phyloP scores from a whole-genome alignment of 2,888 invertebrate genomes.

The Lypha dubia region DNA sequence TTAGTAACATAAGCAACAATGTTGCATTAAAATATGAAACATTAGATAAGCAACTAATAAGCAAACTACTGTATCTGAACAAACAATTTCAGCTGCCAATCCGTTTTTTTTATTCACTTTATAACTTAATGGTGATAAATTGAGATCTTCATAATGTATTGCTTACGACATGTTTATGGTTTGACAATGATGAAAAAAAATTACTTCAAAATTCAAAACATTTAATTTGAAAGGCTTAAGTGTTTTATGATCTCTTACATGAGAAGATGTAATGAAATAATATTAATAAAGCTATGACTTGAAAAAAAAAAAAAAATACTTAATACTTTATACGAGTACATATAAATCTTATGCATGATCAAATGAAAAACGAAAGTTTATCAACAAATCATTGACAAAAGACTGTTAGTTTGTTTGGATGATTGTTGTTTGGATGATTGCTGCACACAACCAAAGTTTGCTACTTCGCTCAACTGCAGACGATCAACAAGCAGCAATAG shows the following conservation, averaged over 20 bases:
- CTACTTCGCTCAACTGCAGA: constrained; percentile 16
- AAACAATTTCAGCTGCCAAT: neutral
- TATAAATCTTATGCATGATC: constrained; percentile 29
- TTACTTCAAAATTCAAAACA: constrained; percentile 29
- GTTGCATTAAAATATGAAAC: constrained; percentile 39
- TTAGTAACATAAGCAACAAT: constrained; percentile 56
- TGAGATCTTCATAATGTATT: constrained; percentile 48
- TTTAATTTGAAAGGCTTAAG: constrained; percentile 63
- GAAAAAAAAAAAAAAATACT: constrained; percentile 55
- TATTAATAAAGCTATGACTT: constrained; percentile 66
- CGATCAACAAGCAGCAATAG: constrained; percentile 26
- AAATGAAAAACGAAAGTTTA: constrained; percentile 68
- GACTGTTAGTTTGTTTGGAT: constrained; percentile 2
- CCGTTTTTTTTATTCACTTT: constrained; percentile 21
- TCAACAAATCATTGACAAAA: constrained; percentile 66
- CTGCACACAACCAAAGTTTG: constrained; percentile 23
- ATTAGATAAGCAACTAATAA: constrained; percentile 1
- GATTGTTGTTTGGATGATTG: neutral
- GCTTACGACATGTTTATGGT: constrained; percentile 37
- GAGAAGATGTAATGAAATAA: constrained; percentile 52
- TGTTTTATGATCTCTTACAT: constrained; percentile 59
- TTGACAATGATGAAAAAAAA: constrained; percentile 44
- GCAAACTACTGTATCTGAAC: neutral
- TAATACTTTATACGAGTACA: constrained; percentile 4
- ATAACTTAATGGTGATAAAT: constrained; percentile 46